A percentile compares a stretch with the other conserved stretches of the same genome.
Evolutionary conservation across 1,140 invertebrate species (phyloP).

Genomic region (Pseudachorutes palmiensis): DNA sequence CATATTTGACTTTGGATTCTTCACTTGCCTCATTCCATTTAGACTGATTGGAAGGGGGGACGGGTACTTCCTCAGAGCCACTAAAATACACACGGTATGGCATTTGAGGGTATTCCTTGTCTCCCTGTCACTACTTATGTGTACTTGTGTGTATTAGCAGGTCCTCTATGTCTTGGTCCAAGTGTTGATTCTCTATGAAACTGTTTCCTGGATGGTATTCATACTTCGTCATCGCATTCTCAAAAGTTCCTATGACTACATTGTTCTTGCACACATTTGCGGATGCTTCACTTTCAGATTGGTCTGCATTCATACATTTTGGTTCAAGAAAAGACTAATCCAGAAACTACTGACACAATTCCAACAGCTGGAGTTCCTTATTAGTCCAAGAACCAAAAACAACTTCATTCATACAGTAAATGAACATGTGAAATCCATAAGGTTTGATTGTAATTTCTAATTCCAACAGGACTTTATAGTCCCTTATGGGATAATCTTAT

Average conservation of each 20-base stretch:
- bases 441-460: background rate
- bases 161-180: background rate
- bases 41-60: background rate
- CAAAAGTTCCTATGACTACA: background rate
- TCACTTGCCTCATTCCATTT: background rate
- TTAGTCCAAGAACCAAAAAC: too few species aligned
- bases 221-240: background rate
- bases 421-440: too few species aligned
- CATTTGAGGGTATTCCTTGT: background rate
- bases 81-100: background rate
- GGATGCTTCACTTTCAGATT: background rate
- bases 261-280: background rate
- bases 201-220: background rate
- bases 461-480: background rate
- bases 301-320: background rate
- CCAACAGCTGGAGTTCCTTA: background rate
- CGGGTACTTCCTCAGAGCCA: background rate
- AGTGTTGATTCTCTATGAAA: background rate
- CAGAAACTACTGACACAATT: background rate
- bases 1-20: background rate
- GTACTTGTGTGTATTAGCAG: background rate
- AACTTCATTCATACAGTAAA: background rate
- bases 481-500: background rate
- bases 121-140: background rate
- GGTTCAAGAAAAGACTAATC: background rate